These are phyloP conservation scores for Cremastinae sp. DNA, from an alignment of 2,888 invertebrate genomes.

Conservation along the genomic window DNA sequence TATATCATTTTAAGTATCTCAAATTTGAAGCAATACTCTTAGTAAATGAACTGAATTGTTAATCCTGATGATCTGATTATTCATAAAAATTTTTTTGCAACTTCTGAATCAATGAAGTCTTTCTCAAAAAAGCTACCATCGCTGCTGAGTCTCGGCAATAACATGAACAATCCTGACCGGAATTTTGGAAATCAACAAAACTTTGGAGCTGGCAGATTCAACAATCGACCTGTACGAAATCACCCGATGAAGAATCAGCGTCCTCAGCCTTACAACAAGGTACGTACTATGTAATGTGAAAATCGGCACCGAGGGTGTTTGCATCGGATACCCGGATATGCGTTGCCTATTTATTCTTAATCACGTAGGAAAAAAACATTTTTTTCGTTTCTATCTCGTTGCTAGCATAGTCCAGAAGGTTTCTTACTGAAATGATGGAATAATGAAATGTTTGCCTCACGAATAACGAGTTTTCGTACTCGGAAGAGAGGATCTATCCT, in stretches of 20 bases:
- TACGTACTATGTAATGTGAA: conserved; percentile 59
- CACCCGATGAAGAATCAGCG: conserved; percentile 76
- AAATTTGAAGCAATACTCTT: too few relatives aligned
- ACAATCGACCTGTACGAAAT: conserved; percentile 71
- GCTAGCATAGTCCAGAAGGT: too few relatives aligned
- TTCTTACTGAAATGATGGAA: too few relatives aligned
- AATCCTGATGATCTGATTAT: too few relatives aligned
- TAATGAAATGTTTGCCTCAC: too few relatives aligned
- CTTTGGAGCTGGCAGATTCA: conserved; percentile 74
- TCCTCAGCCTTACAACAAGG: conserved; percentile 78
- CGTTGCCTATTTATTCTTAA: conserved; percentile 1
- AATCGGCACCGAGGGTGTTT: conserved; percentile 3
- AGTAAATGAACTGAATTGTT: too few relatives aligned
- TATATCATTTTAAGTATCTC: too few relatives aligned
- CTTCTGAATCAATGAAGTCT: conserved; percentile 47
- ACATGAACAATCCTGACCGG: conserved; percentile 74
- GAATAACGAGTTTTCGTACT: too few relatives aligned
- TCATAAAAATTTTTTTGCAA: conserved; percentile 14
- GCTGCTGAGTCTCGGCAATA: conserved; percentile 76
- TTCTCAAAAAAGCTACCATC: conserved; percentile 74
- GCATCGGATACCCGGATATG: neutral
- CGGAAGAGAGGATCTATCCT: too few relatives aligned
- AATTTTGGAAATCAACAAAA: conserved; percentile 75
- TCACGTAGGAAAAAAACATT: neutral
- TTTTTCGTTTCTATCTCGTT: neutral